Evolutionary conservation across 2,797 vertebrate species (phyloP), one percentile per base, ranked within the genome.

Genomic region (Urosaurus nigricauda): DNA sequence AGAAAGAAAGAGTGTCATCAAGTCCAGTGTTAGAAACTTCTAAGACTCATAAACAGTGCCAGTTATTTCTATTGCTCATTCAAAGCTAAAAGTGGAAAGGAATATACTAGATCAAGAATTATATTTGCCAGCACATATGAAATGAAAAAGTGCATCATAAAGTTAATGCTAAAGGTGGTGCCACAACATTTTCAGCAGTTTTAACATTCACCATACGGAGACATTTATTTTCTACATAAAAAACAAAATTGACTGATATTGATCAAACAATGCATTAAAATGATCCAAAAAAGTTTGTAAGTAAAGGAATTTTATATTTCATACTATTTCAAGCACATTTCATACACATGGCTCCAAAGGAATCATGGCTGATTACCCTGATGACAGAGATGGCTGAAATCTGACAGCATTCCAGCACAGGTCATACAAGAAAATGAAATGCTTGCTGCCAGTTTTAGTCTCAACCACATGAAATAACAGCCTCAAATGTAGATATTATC

Each of bases 321-420:
- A 53, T 75, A 53, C 65, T 82, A 79, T 90, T 89, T 35, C 70
- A 88, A 21, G 43, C 60, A 77, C 71, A 78, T 65, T 86, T 81
- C 51, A 79, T 85, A 87, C 32, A 65, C 11, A 60, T 3, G 77
- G 82, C 83, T 73, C 84, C n/a, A 89, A 89, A 86, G 74, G n/a
- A 89, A 88, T 35, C 74, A 58, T 87, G 87, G 86, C 79, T 83
- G 60, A 71, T 86, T 88, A 87, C 83, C 80, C 85, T 89, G 87
- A 89, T 81, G 82, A 85, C 47, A 37, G 47, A n/a, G 40, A 87
- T 68, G 81, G 77, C 19, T 91, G 85, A n/a, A 91, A 73, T 87
- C 83, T 90, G 87, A 74, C 91, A 92, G 91, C 90, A 83, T 73
- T 90, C 79, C 83, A 40, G 43, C 83, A 88, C 53, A 70, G 79